phyloP scores from a whole-genome alignment of 2,113 vertebrate species.

The Nestor notabilis region DNA sequence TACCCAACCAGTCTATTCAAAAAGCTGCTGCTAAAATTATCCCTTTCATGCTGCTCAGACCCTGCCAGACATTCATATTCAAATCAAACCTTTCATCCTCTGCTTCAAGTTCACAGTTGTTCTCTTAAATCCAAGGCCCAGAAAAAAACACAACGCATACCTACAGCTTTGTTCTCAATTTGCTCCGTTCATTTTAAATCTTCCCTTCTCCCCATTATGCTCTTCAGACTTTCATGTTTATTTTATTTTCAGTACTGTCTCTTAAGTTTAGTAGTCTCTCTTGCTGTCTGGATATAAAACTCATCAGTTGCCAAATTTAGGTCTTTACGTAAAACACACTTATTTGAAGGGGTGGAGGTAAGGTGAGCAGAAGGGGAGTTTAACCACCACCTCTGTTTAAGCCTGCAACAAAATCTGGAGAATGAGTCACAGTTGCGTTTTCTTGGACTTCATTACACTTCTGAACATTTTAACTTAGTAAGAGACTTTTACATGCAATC shows the following conservation, averaged over 20 bases:
- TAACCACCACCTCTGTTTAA: not conserved
- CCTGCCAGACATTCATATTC: slow-evolving; percentile 22
- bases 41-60: not conserved
- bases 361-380: not conserved
- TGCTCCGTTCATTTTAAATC: not conserved
- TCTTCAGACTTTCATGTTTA: not conserved
- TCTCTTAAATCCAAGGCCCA: not conserved
- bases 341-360: not conserved
- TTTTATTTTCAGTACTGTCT: not conserved
- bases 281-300: not conserved
- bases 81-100: slow-evolving; percentile 24
- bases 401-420: not conserved
- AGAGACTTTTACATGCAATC: not conserved
- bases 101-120: not conserved
- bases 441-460: not conserved
- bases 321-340: not conserved
- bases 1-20: not conserved
- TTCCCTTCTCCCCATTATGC: not conserved
- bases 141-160: not conserved
- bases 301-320: not conserved
- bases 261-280: not conserved
- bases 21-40: slow-evolving; percentile 44
- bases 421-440: not conserved
- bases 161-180: not conserved
- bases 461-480: not conserved